Evolutionary conservation across 2,797 vertebrate genomes (phyloP), one percentile per base, ranked within the genome.

Genomic region (Brachyalestes nurse): DNA sequence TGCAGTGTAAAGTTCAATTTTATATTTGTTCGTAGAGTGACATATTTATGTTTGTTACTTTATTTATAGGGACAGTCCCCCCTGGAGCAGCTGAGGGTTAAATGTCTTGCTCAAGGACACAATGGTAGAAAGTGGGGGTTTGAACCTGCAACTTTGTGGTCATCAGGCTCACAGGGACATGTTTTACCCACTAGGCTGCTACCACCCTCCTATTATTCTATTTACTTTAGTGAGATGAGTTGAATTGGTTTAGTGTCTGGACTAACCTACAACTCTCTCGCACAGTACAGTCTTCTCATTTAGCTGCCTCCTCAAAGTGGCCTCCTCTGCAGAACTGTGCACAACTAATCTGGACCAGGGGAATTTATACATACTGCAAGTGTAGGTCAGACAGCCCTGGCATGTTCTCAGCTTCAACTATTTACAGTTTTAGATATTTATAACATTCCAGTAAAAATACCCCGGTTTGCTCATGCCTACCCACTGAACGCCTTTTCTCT

Each of bases 391-490:
- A 4, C 42, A 13, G 70, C 17, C 42, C 28, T 69, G 42, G 51
- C 57, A 49, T 23, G 42, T 38, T 45, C 28, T 70, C 16, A 10
- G 23, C 21, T 40, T 42, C 49, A 34, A 34, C 25, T 58, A 80
- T 69, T 80, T 80, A 40, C 55, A 67, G 40, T 8, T n/a, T 42
- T n/a, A 42, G 57, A 70, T 76, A 76, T 81, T 81, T 81, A 62
- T 81, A 76, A 71, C 55, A 16, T n/a, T 42, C 34, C 45, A 42
- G 51, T 17, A 72, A 38, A 72, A 72, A 72, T 72, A 72, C 16
- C 12, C 0, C 45, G 13, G 55, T 53, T 65, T 53, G 42, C 42
- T 80, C 21, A 21, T 75, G 62, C 45, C 79, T 75, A 28, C 80
- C 66, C 66, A 72, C 73, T 64, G 42, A 67, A 40, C 51, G n/a